Percentiles rank a stretch among this genome's conserved stretches.
These are phyloP conservation scores for Urosaurus nigricauda DNA, from an alignment of 2,797 vertebrate species.

Conservation along the genomic window DNA sequence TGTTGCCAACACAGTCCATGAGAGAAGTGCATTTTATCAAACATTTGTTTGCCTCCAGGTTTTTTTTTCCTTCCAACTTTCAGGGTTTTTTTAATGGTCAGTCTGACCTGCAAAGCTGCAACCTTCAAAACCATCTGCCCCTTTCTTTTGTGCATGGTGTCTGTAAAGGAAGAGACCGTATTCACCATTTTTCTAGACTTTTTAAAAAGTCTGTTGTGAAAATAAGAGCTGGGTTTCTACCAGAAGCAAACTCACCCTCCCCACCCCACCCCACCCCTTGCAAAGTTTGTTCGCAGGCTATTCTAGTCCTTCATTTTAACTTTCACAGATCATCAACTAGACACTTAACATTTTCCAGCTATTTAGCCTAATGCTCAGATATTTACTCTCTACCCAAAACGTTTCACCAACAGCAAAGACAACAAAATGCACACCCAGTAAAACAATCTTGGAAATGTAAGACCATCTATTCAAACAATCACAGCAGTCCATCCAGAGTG, in stretches of 20 bases:
- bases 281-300: slow-evolving; percentile 39
- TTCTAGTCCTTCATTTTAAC: slow-evolving; percentile 9
- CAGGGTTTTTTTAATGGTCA: slow-evolving; percentile 20
- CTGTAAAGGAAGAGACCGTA: too few relatives aligned
- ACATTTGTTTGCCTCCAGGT: slow-evolving; percentile 14
- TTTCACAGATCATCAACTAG: background rate
- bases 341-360: background rate
- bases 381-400: background rate
- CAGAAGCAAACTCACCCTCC: slow-evolving; percentile 33
- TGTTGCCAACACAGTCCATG: slow-evolving; percentile 51
- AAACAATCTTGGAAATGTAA: slow-evolving; percentile 41
- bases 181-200: slow-evolving; percentile 30
- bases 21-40: slow-evolving; percentile 25
- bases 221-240: slow-evolving; percentile 30
- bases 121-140: background rate
- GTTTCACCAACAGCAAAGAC: background rate
- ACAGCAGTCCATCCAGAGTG: slow-evolving; percentile 17
- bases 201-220: slow-evolving; percentile 27
- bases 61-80: slow-evolving; percentile 49
- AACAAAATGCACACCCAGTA: slow-evolving; percentile 18
- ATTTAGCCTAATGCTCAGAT: background rate
- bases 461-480: slow-evolving; percentile 19
- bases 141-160: background rate
- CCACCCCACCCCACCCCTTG: background rate
- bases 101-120: background rate